These are phyloP conservation scores for Temnothorax nylanderi DNA, from an alignment of 1,140 invertebrate species.

Conservation along the genomic window DNA sequence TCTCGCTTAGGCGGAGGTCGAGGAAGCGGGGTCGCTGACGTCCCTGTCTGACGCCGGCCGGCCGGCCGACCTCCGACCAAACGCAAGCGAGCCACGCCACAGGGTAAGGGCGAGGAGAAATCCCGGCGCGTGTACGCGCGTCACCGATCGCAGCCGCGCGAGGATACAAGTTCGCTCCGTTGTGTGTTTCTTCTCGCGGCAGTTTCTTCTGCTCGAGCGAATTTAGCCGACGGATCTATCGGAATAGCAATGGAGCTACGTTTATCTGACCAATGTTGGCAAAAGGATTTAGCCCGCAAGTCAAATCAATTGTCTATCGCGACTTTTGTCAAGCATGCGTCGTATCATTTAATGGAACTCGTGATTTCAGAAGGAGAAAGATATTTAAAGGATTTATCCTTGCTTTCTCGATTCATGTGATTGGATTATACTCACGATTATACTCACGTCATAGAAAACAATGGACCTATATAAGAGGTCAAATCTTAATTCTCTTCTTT, in stretches of 20 bases:
- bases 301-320: background rate
- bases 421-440: background rate
- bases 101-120: conserved; percentile 40
- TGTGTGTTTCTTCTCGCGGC: background rate
- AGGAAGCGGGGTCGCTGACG: conserved; percentile 56
- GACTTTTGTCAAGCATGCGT: background rate
- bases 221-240: background rate
- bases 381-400: background rate
- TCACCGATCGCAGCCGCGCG: background rate
- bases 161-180: background rate
- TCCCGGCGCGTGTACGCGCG: conserved; percentile 34
- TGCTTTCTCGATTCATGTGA: background rate
- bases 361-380: background rate
- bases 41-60: background rate
- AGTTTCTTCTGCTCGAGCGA: background rate
- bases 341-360: background rate
- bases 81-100: conserved; percentile 53
- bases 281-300: background rate
- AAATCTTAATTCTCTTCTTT: background rate
- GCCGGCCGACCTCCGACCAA: conserved; percentile 25
- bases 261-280: background rate
- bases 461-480: background rate
- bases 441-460: background rate
- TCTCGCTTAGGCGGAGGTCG: conserved; percentile 66
- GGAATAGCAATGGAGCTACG: background rate